Percentiles rank a stretch among this genome's conserved stretches.
Conservation (phyloP, 2,113 vertebrate species). For the Oxyura jamaicensis region DNA sequence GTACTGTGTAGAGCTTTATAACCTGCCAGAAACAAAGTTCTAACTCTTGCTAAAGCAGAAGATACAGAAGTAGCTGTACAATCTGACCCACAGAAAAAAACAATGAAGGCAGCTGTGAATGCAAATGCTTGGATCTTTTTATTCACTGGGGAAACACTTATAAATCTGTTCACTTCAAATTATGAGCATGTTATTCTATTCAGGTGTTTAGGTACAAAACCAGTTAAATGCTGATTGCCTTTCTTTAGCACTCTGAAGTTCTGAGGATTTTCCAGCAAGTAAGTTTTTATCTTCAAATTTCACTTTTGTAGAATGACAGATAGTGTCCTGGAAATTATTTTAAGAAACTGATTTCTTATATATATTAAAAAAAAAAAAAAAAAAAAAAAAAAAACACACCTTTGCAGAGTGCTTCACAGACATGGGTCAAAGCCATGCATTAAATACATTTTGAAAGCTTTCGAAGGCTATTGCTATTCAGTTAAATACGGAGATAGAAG, state of each 20-base stretch:
- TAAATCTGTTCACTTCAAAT: neutral
- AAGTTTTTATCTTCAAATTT: neutral
- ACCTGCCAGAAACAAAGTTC: neutral
- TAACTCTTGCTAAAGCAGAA: neutral
- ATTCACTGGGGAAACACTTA: slow-evolving; percentile 2
- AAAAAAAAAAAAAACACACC: neutral
- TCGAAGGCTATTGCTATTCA: neutral
- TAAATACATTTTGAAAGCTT: neutral
- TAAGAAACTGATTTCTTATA: neutral
- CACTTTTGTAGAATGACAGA: neutral
- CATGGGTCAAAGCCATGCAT: neutral
- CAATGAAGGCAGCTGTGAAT: neutral
- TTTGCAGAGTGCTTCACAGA: neutral
- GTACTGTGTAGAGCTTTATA: neutral
- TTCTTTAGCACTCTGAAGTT: neutral
- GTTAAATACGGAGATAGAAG: neutral
- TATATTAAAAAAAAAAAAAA: neutral
- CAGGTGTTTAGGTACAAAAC: neutral
- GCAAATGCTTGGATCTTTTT: neutral
- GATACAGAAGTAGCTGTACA: neutral
- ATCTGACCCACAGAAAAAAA: neutral
- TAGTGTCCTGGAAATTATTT: neutral
- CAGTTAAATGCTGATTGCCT: neutral
- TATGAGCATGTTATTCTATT: neutral
- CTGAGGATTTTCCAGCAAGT: neutral